Evolutionary conservation across 1,140 invertebrate species (phyloP), one percentile per base, ranked within the genome.

Genomic region (Nasonia giraulti): DNA sequence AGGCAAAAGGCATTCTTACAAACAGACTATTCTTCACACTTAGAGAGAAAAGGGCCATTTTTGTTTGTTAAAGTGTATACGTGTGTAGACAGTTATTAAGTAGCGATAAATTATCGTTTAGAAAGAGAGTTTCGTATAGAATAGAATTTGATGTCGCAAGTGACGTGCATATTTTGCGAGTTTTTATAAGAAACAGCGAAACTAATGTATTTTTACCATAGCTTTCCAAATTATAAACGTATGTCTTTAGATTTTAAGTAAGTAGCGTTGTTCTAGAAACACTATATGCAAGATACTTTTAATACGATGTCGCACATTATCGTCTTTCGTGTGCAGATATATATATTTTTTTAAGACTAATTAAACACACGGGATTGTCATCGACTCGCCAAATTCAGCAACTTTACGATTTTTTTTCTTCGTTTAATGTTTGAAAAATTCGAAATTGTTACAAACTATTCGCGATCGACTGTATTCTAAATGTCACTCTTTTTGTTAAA

Each of bases 321-420:
- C 27, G 11, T 50, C 5, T 27, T 75, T 66, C 27, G 37, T 11
- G 4, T 20, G 47, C 23, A 55, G 66, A 2, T 47, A 44, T 37
- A 27, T 68, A 50, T 0, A 23, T 2, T 75, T 74, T 27, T 37
- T 75, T 12, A 44, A 17, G 5, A 33, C 68, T 31, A 71, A 71
- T 77, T 73, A 47, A 79, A 73, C 12, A 66, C 20, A 78, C 11
- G 17, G 27, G 80, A 85, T 85, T 85, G 84, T 85, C 80, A 85
- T 85, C 20, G 31, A 78, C 27, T 85, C 55, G 31, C 62, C 80
- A 55, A 12, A 12, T 80, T 47, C 14, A 81, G 37, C 27, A 40
- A 31, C 23, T 62, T 77, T 55, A n/a, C 50, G 50, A 17, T 55
- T 55, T 40, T 27, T 69, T 44, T 31, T 71, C 37, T 44, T 23